These are phyloP conservation scores for Parauchenoglanis ngamensis DNA, from an alignment of 2,797 vertebrate species.

Conservation along the genomic window DNA sequence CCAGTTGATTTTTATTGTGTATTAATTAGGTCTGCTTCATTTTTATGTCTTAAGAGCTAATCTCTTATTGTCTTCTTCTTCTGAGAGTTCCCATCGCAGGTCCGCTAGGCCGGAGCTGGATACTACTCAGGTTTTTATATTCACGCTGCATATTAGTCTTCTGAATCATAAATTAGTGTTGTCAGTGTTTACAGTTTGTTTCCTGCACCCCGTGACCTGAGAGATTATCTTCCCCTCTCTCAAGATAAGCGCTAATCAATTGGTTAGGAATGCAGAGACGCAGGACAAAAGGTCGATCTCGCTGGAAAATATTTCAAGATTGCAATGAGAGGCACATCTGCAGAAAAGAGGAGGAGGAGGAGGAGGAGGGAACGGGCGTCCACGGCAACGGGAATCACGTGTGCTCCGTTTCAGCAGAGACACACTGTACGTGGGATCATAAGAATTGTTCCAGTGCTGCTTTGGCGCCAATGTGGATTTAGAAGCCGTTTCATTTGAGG, in stretches of 20 bases:
- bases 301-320: neutral
- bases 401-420: slow-evolving; percentile 22
- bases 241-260: slow-evolving; percentile 25
- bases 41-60: neutral
- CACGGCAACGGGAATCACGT: slow-evolving; percentile 18
- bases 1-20: neutral
- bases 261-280: slow-evolving; percentile 11
- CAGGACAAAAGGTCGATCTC: slow-evolving; percentile 17
- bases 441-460: slow-evolving; percentile 17
- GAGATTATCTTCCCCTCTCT: slow-evolving; percentile 19
- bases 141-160: neutral
- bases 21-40: neutral
- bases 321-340: neutral
- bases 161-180: slow-evolving; percentile 35
- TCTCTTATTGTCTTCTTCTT: slow-evolving; percentile 3
- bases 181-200: slow-evolving; percentile 11
- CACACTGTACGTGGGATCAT: neutral
- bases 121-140: neutral
- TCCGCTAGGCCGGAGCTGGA: too few relatives aligned
- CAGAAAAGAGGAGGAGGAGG: neutral
- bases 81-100: neutral
- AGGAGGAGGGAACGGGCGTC: neutral
- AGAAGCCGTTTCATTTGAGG: slow-evolving; percentile 13
- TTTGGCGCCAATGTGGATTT: slow-evolving; percentile 19
- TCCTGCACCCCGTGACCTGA: slow-evolving; percentile 9